Conservation (phyloP, 1,140 invertebrate genomes). For the Micrasema longulum region DNA sequence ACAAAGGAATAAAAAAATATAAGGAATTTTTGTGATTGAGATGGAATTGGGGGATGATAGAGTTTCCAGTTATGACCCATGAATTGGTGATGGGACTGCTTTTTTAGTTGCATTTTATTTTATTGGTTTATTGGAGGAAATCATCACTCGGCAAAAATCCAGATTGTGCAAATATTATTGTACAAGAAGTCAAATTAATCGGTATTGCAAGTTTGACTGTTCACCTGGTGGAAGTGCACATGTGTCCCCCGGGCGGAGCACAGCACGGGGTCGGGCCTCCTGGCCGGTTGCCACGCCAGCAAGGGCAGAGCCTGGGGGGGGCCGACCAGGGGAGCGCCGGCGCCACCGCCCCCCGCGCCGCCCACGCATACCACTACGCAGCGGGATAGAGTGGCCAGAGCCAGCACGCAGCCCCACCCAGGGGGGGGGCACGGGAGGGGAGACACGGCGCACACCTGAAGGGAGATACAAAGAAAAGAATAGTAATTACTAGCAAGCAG, state of each 20-base stretch:
- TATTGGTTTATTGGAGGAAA: no score
- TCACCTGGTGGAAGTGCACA: constrained; percentile 86
- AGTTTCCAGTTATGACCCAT: no score
- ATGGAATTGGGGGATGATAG: no score
- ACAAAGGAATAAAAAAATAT: no score
- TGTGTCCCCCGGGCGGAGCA: constrained; percentile 85
- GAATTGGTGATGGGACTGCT: no score
- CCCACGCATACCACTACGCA: constrained; percentile 68
- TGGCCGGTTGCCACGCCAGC: constrained; percentile 90
- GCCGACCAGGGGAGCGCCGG: constrained; percentile 66
- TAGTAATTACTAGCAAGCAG: no score
- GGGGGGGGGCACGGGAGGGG: constrained; percentile 74
- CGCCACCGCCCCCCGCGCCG: constrained; percentile 58
- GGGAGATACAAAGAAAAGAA: background rate
- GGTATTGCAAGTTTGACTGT: no score
- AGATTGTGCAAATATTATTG: no score
- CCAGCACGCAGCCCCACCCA: constrained; percentile 74
- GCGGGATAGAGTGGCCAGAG: constrained; percentile 93
- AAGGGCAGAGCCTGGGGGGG: constrained; percentile 83
- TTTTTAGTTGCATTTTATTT: no score
- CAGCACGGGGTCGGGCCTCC: constrained; percentile 85
- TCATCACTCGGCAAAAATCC: no score
- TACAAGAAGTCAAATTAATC: no score
- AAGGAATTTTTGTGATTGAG: no score
- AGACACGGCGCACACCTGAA: constrained; percentile 78